Evolutionary conservation across 2,797 vertebrate species (phyloP).

Genomic region (Galago senegalensis): DNA sequence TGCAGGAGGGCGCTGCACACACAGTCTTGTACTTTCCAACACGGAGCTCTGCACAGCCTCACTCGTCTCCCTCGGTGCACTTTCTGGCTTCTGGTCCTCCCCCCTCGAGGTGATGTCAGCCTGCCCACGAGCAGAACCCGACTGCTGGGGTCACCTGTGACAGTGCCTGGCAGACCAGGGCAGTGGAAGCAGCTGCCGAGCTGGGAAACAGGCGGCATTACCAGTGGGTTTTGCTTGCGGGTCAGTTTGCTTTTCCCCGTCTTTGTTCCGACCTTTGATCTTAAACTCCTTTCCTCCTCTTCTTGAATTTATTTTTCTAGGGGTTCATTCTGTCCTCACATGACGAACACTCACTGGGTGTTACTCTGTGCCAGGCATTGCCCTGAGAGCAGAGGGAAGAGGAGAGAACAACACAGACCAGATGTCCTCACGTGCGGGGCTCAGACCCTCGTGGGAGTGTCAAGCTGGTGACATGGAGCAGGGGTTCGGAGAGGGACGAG

Average conservation of each 20-base stretch:
- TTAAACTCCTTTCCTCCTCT: not conserved
- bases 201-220: rapidly evolving
- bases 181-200: too few species aligned
- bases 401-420: too few species aligned
- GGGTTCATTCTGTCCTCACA: not conserved
- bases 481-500: not conserved
- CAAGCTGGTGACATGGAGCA: not conserved
- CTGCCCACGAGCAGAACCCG: rapidly evolving
- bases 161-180: not conserved
- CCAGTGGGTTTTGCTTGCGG: too few species aligned
- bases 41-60: not conserved
- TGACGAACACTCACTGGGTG: not conserved
- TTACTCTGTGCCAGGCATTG: not conserved
- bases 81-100: not conserved
- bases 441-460: not conserved
- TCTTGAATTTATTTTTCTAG: not conserved
- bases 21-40: not conserved
- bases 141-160: rapidly evolving
- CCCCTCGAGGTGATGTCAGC: too few species aligned
- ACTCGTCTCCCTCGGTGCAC: rapidly evolving
- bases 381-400: rapidly evolving
- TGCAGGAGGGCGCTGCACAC: rapidly evolving
- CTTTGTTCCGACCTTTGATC: not conserved
- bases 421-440: rapidly evolving
- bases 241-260: not conserved